phyloP scores from a whole-genome alignment of 2,113 vertebrate genomes.

The Rutilus rutilus region DNA sequence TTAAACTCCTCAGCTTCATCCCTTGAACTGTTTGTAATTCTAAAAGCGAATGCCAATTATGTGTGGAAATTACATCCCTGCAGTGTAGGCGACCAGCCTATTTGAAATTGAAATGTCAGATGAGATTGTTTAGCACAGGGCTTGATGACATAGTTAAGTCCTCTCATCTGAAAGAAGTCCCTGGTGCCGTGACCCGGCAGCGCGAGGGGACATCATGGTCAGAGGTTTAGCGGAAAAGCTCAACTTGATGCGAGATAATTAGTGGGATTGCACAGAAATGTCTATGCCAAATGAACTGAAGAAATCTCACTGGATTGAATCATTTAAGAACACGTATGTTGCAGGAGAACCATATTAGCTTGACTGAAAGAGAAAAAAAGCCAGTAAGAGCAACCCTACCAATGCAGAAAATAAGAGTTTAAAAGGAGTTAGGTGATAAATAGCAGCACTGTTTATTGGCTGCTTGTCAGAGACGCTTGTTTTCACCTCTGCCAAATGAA shows the following conservation, averaged over 20 bases:
- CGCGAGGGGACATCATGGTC: neutral
- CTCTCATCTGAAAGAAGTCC: constrained; percentile 20
- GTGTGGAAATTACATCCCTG: constrained; percentile 40
- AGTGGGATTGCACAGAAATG: neutral
- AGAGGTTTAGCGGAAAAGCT: constrained; percentile 13
- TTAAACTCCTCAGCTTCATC: constrained; percentile 2
- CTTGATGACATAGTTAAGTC: constrained; percentile 20
- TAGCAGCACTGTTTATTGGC: constrained; percentile 56
- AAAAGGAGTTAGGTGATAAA: constrained; percentile 57
- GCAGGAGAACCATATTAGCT: constrained; percentile 16
- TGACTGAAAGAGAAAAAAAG: neutral
- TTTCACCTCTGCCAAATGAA: constrained; percentile 58
- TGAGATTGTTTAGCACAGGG: constrained; percentile 25
- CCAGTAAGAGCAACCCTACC: constrained; percentile 10
- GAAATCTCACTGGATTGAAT: neutral
- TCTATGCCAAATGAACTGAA: neutral
- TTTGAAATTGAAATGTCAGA: constrained; percentile 49
- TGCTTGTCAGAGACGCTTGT: constrained; percentile 55
- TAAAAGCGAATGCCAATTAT: constrained; percentile 54
- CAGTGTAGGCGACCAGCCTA: constrained; percentile 41
- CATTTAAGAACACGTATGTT: constrained; percentile 16
- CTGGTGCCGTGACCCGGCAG: constrained; percentile 12
- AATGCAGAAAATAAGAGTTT: constrained; percentile 53
- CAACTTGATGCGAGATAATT: constrained; percentile 35
- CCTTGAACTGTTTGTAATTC: constrained; percentile 49